Evolutionary conservation across 2,113 vertebrate species (phyloP).

Genomic region (Galeopterus variegatus): DNA sequence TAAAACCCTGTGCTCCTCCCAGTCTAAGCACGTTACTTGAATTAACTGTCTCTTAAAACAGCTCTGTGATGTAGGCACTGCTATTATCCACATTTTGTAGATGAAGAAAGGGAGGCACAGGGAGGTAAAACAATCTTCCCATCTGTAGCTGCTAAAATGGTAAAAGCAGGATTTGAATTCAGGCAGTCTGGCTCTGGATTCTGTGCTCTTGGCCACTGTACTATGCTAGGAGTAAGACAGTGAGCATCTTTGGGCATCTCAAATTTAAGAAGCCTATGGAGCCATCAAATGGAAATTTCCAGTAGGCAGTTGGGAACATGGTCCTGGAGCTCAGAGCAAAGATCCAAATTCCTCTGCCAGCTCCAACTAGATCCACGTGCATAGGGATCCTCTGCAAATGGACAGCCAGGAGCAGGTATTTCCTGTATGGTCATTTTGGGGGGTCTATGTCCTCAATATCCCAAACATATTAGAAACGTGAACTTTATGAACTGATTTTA

Average conservation of each 20-base stretch:
- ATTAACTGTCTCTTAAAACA: not conserved
- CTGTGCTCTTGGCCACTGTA: not conserved
- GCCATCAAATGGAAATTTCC: not conserved
- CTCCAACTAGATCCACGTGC: not conserved
- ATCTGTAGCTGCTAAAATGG: not conserved
- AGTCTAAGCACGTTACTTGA: too few species aligned
- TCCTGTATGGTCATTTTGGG: not conserved
- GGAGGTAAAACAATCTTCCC: not conserved
- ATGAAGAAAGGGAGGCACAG: not conserved
- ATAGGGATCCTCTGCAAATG: not conserved
- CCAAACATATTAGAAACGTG: slow-evolving; percentile 9
- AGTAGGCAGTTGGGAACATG: not conserved
- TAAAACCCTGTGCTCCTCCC: accelerated
- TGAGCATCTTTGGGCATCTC: not conserved
- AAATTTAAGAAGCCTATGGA: not conserved
- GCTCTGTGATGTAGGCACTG: too few species aligned
- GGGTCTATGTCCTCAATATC: not conserved
- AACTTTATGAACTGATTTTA: slow-evolving; percentile 69
- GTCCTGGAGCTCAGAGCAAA: not conserved
- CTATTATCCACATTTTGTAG: not conserved
- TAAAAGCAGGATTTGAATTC: not conserved
- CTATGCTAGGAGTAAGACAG: not conserved
- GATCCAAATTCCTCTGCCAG: not conserved
- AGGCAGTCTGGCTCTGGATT: not conserved
- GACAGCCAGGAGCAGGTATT: not conserved